Evolutionary conservation across 2,888 invertebrate species (phyloP).

Genomic region (Isotomurus palustris): DNA sequence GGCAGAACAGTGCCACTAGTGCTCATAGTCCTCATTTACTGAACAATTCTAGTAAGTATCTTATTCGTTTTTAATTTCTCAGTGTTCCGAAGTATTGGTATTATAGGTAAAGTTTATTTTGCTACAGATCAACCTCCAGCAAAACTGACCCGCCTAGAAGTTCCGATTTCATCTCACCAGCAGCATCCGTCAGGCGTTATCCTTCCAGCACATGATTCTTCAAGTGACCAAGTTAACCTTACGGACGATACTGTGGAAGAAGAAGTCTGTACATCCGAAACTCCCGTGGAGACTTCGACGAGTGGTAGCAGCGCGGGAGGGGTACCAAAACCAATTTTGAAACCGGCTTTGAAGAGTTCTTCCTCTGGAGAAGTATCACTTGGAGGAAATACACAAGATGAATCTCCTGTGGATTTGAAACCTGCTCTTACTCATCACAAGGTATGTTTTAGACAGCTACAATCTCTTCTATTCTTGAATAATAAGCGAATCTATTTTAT

Average conservation of each 20-base stretch:
- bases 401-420: too few species aligned
- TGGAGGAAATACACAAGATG: too few species aligned
- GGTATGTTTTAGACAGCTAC: not conserved
- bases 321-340: not conserved
- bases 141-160: conserved; percentile 16
- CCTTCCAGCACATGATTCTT: not conserved
- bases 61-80: conserved; percentile 2
- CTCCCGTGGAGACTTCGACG: too few species aligned
- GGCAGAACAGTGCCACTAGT: not conserved
- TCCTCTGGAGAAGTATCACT: too few species aligned
- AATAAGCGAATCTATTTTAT: not conserved
- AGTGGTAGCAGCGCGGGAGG: too few species aligned
- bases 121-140: conserved; percentile 17
- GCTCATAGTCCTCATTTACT: not conserved
- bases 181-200: not conserved
- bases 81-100: too few species aligned
- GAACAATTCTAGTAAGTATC: not conserved
- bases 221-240: conserved; percentile 26
- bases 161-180: not conserved
- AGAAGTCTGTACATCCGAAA: conserved; percentile 28
- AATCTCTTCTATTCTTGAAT: not conserved
- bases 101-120: too few species aligned
- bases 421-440: too few species aligned
- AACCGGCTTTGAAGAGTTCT: conserved; percentile 1
- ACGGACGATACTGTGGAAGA: conserved; percentile 36